phyloP scores from a whole-genome alignment of 2,113 vertebrate genomes.

The Isurus oxyrinchus region DNA sequence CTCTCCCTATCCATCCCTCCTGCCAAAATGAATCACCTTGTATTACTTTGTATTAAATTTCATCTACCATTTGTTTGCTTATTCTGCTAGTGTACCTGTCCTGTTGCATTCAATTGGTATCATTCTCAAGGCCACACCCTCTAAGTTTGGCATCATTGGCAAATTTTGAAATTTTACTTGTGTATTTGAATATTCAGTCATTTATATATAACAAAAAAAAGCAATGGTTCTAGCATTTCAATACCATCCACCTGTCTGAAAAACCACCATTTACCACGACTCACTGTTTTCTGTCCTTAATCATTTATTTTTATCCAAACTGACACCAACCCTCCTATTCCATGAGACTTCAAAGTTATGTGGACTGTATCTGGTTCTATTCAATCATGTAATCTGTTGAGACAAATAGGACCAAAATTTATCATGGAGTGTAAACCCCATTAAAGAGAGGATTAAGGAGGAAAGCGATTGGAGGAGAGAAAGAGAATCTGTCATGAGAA shows the following conservation, averaged over 20 bases:
- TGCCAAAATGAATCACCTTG: too few relatives aligned
- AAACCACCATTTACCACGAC: not conserved
- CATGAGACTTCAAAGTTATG: not conserved
- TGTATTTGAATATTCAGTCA: too few relatives aligned
- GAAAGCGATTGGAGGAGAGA: not conserved
- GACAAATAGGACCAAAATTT: not conserved
- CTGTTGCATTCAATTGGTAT: too few relatives aligned
- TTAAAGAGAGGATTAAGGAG: not conserved
- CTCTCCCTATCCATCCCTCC: too few relatives aligned
- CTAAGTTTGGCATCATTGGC: too few relatives aligned
- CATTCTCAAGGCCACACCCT: too few relatives aligned
- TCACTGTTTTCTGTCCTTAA: not conserved
- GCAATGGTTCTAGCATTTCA: not conserved
- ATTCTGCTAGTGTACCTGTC: too few relatives aligned
- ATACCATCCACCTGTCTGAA: not conserved
- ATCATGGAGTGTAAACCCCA: not conserved
- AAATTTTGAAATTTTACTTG: too few relatives aligned
- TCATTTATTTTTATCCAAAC: not conserved
- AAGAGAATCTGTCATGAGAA: not conserved
- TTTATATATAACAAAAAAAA: not conserved
- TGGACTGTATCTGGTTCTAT: not conserved
- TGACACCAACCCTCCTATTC: not conserved
- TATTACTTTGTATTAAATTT: too few relatives aligned
- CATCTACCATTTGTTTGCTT: too few relatives aligned
- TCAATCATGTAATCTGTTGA: not conserved